These are phyloP conservation scores for Apis mellifera DNA, from an alignment of 1,140 invertebrate genomes.

Conservation along the genomic window Amel_HAv3.1 CM009945.2:7726501-7727000, in stretches of 20 bases:
- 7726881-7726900: constrained; percentile 38
- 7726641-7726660: too few species aligned
- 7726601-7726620: too few species aligned
- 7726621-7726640: too few species aligned
- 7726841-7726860: background rate
- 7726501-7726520: background rate
- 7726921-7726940: constrained; percentile 57
- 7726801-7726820: constrained; percentile 12
- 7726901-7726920: constrained; percentile 60
- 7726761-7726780: too few species aligned
- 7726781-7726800: too few species aligned
- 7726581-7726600: too few species aligned
- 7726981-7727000: background rate
- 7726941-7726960: constrained; percentile 41
- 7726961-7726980: constrained; percentile 2
- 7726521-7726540: background rate
- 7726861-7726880: constrained; percentile 2
- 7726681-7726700: too few species aligned
- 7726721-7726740: background rate
- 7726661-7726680: too few species aligned
- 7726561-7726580: background rate
- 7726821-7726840: constrained; percentile 6
- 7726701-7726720: too few species aligned
- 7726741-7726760: background rate
- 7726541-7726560: background rate